Evolutionary conservation across 2,113 vertebrate genomes (phyloP).

Genomic region (Dryoscopus gambensis): DNA sequence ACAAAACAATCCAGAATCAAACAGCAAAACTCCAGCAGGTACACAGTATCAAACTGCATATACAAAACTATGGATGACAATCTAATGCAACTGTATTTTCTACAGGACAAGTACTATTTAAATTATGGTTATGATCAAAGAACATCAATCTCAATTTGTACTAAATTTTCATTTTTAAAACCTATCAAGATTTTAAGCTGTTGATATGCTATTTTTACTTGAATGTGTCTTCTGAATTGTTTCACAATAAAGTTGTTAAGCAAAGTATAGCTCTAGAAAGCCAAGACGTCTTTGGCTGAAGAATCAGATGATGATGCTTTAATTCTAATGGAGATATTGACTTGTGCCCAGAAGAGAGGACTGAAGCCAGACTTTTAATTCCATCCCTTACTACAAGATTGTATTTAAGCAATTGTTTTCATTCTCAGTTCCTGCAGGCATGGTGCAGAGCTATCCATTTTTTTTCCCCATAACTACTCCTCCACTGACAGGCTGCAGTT

Average conservation of each 20-base stretch:
- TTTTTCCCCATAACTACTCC: background rate
- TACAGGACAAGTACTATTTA: background rate
- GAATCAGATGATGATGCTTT: background rate
- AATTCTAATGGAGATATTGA: background rate
- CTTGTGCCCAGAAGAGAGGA: background rate
- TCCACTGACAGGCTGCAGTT: background rate
- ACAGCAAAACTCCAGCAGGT: background rate
- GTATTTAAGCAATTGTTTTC: constrained; percentile 24
- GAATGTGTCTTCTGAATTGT: background rate
- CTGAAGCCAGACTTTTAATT: constrained; percentile 12
- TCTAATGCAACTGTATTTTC: background rate
- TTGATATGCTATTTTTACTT: background rate
- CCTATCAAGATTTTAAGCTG: background rate
- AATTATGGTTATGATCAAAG: background rate
- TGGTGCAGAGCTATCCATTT: background rate
- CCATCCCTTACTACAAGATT: background rate
- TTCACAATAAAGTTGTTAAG: background rate
- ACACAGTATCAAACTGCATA: background rate
- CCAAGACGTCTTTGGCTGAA: background rate
- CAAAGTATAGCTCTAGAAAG: background rate
- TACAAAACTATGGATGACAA: background rate
- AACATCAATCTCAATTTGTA: background rate
- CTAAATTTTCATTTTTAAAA: background rate
- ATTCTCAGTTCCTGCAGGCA: constrained; percentile 11
- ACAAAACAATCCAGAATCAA: background rate